These are phyloP conservation scores for Sinhomidia bicolor DNA, from an alignment of 2,888 invertebrate genomes.

Conservation along the genomic window DNA sequence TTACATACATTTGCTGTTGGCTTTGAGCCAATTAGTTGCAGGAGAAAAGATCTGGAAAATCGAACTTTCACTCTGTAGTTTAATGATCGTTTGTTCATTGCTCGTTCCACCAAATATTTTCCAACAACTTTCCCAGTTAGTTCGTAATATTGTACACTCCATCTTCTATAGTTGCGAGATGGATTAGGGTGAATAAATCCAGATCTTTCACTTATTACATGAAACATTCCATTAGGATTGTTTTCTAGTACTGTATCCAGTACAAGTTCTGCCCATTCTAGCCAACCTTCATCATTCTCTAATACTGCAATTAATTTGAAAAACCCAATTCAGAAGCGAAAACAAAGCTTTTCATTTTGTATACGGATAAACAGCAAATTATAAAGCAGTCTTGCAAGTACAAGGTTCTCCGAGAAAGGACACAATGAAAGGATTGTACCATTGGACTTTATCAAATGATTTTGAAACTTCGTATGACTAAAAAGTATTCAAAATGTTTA, in stretches of 20 bases:
- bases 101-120: conserved; percentile 96
- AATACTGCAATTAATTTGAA: conserved; percentile 15
- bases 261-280: conserved; percentile 96
- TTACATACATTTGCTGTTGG: conserved; percentile 84
- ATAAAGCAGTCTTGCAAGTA: not conserved
- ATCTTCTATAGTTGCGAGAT: conserved; percentile 82
- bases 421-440: conserved; percentile 67
- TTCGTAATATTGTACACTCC: conserved; percentile 93
- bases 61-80: conserved; percentile 82
- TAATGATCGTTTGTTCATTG: conserved; percentile 91
- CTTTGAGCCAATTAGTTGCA: conserved; percentile 95
- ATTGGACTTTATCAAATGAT: conserved; percentile 28
- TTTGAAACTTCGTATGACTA: conserved; percentile 50
- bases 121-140: conserved; percentile 96
- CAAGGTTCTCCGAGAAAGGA: conserved; percentile 66
- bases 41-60: conserved; percentile 95
- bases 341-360: no score
- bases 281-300: conserved; percentile 89
- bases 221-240: conserved; percentile 88
- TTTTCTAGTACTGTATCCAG: conserved; percentile 94
- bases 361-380: no score
- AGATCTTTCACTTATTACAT: conserved; percentile 85
- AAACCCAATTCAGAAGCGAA: no score
- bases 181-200: conserved; percentile 94
- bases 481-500: not conserved